These are phyloP conservation scores for Sapajus apella DNA, from an alignment of 2,113 vertebrate genomes.

Conservation along the genomic window DNA sequence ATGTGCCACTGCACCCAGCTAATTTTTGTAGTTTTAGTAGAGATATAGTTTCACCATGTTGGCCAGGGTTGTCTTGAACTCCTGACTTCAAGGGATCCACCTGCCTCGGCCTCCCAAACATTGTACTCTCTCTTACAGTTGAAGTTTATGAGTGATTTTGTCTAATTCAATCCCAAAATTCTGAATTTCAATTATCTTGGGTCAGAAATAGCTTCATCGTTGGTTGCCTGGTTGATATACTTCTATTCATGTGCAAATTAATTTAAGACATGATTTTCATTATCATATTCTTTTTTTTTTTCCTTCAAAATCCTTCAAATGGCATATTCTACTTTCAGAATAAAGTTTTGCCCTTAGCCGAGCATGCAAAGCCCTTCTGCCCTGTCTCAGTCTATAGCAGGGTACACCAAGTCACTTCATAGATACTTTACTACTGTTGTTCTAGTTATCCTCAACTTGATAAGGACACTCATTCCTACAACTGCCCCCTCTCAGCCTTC, in stretches of 20 bases:
- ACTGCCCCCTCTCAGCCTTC: accelerated
- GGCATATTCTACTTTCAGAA: background rate
- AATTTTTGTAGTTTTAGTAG: too few species aligned
- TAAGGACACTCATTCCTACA: accelerated
- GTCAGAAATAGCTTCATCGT: background rate
- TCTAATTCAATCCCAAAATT: background rate
- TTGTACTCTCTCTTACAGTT: background rate
- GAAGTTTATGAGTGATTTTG: background rate
- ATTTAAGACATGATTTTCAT: background rate
- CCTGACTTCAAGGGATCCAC: too few species aligned
- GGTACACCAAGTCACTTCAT: background rate
- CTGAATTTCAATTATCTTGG: background rate
- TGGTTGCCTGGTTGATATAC: background rate
- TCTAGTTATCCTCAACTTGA: background rate
- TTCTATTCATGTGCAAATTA: background rate
- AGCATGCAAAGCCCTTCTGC: background rate
- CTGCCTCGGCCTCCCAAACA: too few species aligned
- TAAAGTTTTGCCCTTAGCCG: background rate
- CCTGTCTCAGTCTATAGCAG: accelerated
- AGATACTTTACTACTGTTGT: accelerated
- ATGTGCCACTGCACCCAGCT: too few species aligned
- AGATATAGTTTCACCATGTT: too few species aligned
- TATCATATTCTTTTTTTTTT: background rate
- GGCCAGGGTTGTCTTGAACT: too few species aligned
- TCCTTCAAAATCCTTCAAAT: background rate